Percentiles rank a stretch among this genome's conserved stretches.
Conservation (phyloP, 1,140 invertebrate species). For the Drosophila insularis region DNA sequence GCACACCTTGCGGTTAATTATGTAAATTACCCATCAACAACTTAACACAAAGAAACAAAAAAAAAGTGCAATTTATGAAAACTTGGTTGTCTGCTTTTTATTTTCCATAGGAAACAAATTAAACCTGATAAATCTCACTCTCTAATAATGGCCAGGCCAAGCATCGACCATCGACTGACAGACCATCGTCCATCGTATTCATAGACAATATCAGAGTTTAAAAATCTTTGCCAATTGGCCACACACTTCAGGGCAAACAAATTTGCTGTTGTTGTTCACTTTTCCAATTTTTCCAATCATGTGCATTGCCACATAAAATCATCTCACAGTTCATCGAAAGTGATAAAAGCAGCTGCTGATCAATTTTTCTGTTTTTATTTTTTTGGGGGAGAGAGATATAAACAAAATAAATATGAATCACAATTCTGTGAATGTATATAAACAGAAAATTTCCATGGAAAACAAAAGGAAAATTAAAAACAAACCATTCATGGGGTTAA, state of each 20-base stretch:
- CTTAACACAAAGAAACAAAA: not conserved
- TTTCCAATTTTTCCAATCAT: not conserved
- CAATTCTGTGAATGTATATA: not conserved
- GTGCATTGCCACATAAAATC: not conserved
- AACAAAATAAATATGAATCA: not conserved
- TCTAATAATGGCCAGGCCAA: not conserved
- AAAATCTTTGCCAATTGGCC: slow-evolving; percentile 7
- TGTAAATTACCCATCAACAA: slow-evolving; percentile 7
- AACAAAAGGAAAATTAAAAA: no score
- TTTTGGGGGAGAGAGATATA: not conserved
- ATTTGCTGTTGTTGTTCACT: not conserved
- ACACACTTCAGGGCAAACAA: not conserved
- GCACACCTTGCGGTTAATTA: not conserved
- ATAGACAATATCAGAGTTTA: not conserved
- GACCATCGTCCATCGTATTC: not conserved
- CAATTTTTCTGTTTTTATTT: not conserved
- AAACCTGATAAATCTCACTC: slow-evolving; percentile 3
- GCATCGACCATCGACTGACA: no score
- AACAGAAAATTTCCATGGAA: not conserved
- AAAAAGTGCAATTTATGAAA: not conserved
- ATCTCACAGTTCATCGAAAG: not conserved
- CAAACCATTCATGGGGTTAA: no score
- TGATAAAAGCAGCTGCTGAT: slow-evolving; percentile 5
- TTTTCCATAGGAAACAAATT: not conserved
- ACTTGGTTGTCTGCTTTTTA: not conserved